Base-by-base conservation (phyloP, 2,797 vertebrate genomes). In the Varecia variegata region DNA sequence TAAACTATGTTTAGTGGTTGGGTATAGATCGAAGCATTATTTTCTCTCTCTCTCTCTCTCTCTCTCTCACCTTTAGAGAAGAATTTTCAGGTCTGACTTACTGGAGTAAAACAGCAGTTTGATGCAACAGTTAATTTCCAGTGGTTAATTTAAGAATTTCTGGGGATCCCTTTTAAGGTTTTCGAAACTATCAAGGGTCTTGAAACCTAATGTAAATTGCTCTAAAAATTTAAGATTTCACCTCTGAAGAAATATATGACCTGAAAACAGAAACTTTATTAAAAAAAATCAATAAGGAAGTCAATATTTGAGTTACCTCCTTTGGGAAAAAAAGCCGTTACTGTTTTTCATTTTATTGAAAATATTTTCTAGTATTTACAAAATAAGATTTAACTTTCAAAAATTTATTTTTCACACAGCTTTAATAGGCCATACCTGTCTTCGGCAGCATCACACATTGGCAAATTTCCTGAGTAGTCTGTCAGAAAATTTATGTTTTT, bases 151-250 rank as follows among this genome's bases (percentile, higher is more conserved):
- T 82, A 85, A 80, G 47, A 83, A 58, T 80, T 17, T 30, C 32
- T 6, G 40, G 9, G 5, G 40, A 45, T 86, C 23, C 20, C 45
- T 87, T 83, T 76, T 73, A 88, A 91, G 21, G 2, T 73, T 80
- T 92, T 85, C 76, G 43, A 71, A 90, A 92, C 40, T 50, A 50
- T 10, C 50, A 56, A 45, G 8, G 74, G 32, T 73, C 73, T 79
- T 84, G 80, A 56, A 27, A 62, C 7, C 40, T 86, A 35, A 17
- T 40, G 5, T 79, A 43, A 90, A 32, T 79, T 70, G 45, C 56
- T 96, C 35, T 70, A 38, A 93, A 93, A 76, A 80, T 56, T 58
- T 93, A 77, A 83, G 17, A 52, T 92, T 32, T 93, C 25, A 52
- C 30, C 20, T 88, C 54, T 35, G 52, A 88, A 94, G 58, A 85